A percentile compares a stretch with the other conserved stretches of the same genome.
These are phyloP conservation scores for Erpobdella octoculata DNA, from an alignment of 2,888 invertebrate genomes.

Conservation along the genomic window DNA sequence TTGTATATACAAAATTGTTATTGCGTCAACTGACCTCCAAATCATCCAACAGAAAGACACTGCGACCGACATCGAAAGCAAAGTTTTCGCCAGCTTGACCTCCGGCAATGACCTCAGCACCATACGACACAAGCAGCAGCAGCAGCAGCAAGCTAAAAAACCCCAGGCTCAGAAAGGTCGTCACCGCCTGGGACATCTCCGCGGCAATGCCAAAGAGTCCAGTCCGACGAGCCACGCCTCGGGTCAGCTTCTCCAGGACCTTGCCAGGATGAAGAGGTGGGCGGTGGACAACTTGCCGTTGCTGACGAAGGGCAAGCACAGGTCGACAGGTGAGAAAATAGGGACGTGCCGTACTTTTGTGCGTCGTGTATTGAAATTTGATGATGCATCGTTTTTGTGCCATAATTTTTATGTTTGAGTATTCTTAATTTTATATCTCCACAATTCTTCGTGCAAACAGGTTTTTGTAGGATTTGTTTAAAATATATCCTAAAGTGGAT, in stretches of 20 bases:
- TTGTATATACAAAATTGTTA: too few species aligned
- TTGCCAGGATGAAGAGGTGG: slow-evolving; percentile 5
- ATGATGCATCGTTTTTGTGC: too few species aligned
- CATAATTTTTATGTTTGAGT: too few species aligned
- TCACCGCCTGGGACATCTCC: neutral
- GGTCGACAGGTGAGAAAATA: neutral
- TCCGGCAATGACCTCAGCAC: slow-evolving; percentile 12
- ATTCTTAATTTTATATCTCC: too few species aligned
- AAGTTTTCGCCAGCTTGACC: slow-evolving; percentile 8
- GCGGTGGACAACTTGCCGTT: neutral
- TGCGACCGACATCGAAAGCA: slow-evolving; percentile 10
- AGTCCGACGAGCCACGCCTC: slow-evolving; percentile 8
- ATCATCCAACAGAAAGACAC: slow-evolving; percentile 29
- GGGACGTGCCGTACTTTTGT: too few species aligned
- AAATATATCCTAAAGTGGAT: too few species aligned
- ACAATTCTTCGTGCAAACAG: too few species aligned
- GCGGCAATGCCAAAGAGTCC: neutral
- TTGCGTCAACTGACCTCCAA: neutral
- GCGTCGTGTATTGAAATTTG: too few species aligned
- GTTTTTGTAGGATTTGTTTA: too few species aligned
- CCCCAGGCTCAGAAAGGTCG: neutral
- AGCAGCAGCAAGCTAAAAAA: neutral
- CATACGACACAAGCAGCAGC: neutral
- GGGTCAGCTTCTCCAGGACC: slow-evolving; percentile 10
- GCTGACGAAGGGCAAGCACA: neutral